Base-by-base conservation (phyloP, 2,797 vertebrate species). In the Liasis olivaceus region DNA sequence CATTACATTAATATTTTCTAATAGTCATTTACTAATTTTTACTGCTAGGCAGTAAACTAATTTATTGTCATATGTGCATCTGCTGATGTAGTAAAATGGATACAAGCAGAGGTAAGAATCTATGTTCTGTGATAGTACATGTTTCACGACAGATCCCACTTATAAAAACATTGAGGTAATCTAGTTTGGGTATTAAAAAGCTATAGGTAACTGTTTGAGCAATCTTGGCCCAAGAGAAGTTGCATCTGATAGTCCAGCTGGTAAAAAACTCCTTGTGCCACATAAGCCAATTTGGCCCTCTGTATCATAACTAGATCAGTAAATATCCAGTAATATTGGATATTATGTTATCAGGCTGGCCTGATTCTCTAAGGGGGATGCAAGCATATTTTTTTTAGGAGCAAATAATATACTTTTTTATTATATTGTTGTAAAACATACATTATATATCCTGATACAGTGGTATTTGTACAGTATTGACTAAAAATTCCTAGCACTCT, bases 1-100 rank as follows among this genome's bases (percentile, higher is more conserved):
- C 94, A 58, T n/a, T 85, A 0, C 77, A 91, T 90, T 59, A 88
- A 24, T n/a, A 36, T n/a, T 66, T 47, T 90, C 77, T 63, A 88
- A 0, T 69, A 89, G 88, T 63, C 36, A 56, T n/a, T 66, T 47
- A 88, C 56, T 63, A 84, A 0, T 63, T 89, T 89, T 72, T 22
- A 51, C 54, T 0, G 2, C 12, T 60, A 62, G 54, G 59, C 22
- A 91, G 60, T 54, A 92, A 90, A 90, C 58, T 60, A 87, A 60
- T 88, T 91, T 59, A 9, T 26, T 51, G 77, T 91, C 54, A 15
- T 1, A 28, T 47, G 42, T 51, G 47, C 12, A 86, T 26, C 9
- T 59, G 9, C 17, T 47, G 12, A 31, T 11, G 13, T 91, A 90
- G 36, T 31, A 66, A 91, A 47, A 89, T 84, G 31, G 93, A 58